These are phyloP conservation scores for Lobophora halterata DNA, from an alignment of 2,888 invertebrate species.

Conservation along the genomic window DNA sequence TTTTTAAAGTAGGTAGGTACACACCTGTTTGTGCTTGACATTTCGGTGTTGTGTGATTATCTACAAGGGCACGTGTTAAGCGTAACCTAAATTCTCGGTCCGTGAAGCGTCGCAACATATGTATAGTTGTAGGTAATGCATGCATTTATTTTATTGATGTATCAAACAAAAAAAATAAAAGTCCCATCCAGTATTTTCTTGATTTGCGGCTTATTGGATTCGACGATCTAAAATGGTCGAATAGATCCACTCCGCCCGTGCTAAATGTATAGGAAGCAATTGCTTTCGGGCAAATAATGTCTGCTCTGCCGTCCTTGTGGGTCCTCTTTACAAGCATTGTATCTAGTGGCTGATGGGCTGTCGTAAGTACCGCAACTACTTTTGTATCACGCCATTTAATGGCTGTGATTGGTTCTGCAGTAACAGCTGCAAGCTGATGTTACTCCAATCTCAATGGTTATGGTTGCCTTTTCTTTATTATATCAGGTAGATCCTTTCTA, in stretches of 20 bases:
- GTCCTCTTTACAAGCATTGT: conserved; percentile 33
- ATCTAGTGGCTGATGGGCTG: conserved; percentile 34
- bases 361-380: conserved; percentile 26
- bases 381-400: conserved; percentile 20
- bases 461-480: conserved; percentile 31
- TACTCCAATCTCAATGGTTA: conserved; percentile 33
- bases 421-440: conserved; percentile 35
- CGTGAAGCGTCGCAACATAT: too few species aligned
- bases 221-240: conserved; percentile 40
- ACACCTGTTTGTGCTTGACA: too few species aligned
- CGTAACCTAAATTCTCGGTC: too few species aligned
- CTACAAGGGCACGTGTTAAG: too few species aligned
- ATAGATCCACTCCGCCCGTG: conserved; percentile 39
- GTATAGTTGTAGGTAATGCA: conserved; percentile 28
- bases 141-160: conserved; percentile 26
- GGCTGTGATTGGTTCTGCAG: conserved; percentile 31
- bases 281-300: conserved; percentile 39
- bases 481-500: conserved; percentile 34
- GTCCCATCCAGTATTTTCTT: conserved; percentile 38
- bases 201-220: conserved; percentile 38
- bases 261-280: conserved; percentile 39
- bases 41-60: too few species aligned
- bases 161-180: conserved; percentile 35
- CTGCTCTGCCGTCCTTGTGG: conserved; percentile 41
- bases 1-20: too few species aligned